phyloP scores from a whole-genome alignment of 2,113 vertebrate species.

The Raja brachyura region DNA sequence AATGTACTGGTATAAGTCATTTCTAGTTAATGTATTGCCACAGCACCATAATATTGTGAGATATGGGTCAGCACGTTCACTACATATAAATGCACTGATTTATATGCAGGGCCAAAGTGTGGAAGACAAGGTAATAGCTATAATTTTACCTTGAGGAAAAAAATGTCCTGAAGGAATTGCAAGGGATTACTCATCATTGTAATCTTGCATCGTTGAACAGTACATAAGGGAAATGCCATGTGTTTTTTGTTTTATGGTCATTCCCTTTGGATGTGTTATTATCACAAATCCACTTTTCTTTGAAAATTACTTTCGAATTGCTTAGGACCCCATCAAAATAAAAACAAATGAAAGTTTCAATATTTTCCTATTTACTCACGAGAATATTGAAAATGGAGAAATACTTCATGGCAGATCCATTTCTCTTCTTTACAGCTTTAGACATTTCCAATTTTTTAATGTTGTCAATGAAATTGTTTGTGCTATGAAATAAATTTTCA shows the following conservation, averaged over 20 bases:
- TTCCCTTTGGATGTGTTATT: not conserved
- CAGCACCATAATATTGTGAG: not conserved
- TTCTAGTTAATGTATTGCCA: not conserved
- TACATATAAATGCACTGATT: slow-evolving; percentile 6
- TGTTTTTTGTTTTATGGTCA: not conserved
- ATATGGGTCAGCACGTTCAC: not conserved
- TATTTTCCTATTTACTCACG: not conserved
- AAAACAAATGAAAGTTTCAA: not conserved
- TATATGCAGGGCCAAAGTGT: not conserved
- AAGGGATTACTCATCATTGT: slow-evolving; percentile 20
- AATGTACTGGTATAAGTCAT: not conserved
- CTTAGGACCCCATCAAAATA: not conserved
- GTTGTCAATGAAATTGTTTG: not conserved
- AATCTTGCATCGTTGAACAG: not conserved
- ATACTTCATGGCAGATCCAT: not conserved
- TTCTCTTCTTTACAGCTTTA: not conserved
- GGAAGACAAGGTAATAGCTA: not conserved
- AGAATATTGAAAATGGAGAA: not conserved
- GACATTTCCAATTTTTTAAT: not conserved
- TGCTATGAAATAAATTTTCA: not conserved
- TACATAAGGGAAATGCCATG: not conserved
- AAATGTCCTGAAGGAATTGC: not conserved
- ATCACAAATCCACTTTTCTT: slow-evolving; percentile 20
- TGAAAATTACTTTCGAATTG: not conserved
- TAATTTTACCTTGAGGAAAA: slow-evolving; percentile 13